Conservation (phyloP, 35 echinoderm and acorn worm species). For the Amphiura filiformis region DNA sequence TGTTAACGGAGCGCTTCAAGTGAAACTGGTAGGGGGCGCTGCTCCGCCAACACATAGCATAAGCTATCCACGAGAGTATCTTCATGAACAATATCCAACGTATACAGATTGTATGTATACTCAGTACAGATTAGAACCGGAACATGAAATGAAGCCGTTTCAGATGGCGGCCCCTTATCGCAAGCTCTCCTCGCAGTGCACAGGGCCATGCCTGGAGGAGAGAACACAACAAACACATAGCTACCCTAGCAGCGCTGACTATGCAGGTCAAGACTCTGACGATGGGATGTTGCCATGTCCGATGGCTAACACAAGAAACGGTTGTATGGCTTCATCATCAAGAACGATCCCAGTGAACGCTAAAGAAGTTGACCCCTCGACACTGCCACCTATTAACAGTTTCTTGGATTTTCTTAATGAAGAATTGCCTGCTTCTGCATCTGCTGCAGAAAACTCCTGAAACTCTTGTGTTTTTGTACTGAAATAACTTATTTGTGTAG, state of each 20-base stretch:
- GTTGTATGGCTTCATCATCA: conserved; percentile 50
- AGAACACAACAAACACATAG: conserved; percentile 13
- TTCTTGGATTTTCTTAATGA: conserved; percentile 91
- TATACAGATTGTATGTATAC: not conserved
- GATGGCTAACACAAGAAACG: conserved; percentile 74
- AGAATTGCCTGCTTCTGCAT: conserved; percentile 46
- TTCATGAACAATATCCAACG: conserved; percentile 16
- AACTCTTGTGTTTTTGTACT: no score
- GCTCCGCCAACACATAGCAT: conserved; percentile 31
- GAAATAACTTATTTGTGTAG: no score
- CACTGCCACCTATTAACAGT: conserved; percentile 58
- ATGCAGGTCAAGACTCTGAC: not conserved
- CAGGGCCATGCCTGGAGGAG: not conserved
- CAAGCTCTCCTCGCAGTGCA: conserved; percentile 10
- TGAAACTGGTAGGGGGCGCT: conserved; percentile 62
- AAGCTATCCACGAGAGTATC: conserved; percentile 35
- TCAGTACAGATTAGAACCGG: not conserved
- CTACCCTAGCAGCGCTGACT: conserved; percentile 15
- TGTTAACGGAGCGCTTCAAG: conserved; percentile 79
- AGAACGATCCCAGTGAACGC: conserved; percentile 40
- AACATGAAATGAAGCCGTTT: conserved; percentile 52
- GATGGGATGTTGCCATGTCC: conserved; percentile 64
- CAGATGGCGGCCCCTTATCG: conserved; percentile 24
- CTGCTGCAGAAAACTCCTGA: no score
- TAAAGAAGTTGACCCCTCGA: not conserved